A percentile compares a stretch with the other conserved stretches of the same genome.
Evolutionary conservation across 2,888 invertebrate genomes (phyloP).

Genomic region (Autographa gamma): DNA sequence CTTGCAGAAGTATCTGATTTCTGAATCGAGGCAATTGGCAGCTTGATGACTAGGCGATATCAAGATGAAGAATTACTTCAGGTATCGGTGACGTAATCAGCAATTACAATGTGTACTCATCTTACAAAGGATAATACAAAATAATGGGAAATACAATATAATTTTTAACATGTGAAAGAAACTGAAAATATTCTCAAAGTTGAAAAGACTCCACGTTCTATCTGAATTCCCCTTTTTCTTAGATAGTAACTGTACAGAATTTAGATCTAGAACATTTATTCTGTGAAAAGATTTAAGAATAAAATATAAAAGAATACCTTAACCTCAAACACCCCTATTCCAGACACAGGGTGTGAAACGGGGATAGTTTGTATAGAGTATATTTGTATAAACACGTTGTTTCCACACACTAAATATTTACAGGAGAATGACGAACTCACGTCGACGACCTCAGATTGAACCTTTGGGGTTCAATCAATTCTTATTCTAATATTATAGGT

Average conservation of each 20-base stretch:
- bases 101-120: too few relatives aligned
- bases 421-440: background rate
- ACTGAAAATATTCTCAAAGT: too few relatives aligned
- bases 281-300: too few relatives aligned
- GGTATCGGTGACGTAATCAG: too few relatives aligned
- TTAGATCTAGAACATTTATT: too few relatives aligned
- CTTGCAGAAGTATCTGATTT: background rate
- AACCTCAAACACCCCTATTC: background rate
- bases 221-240: too few relatives aligned
- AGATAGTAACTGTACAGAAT: too few relatives aligned
- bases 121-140: too few relatives aligned
- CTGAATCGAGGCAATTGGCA: background rate
- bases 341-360: background rate
- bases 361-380: background rate
- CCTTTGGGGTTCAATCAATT: background rate
- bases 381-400: background rate
- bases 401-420: conserved; percentile 5
- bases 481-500: background rate
- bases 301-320: background rate
- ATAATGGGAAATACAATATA: too few relatives aligned
- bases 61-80: background rate
- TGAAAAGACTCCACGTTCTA: too few relatives aligned
- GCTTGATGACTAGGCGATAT: background rate
- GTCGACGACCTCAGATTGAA: background rate
- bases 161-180: too few relatives aligned